Evolutionary conservation across 2,797 vertebrate species (phyloP).

Genomic region (Hafferia zeledoni): DNA sequence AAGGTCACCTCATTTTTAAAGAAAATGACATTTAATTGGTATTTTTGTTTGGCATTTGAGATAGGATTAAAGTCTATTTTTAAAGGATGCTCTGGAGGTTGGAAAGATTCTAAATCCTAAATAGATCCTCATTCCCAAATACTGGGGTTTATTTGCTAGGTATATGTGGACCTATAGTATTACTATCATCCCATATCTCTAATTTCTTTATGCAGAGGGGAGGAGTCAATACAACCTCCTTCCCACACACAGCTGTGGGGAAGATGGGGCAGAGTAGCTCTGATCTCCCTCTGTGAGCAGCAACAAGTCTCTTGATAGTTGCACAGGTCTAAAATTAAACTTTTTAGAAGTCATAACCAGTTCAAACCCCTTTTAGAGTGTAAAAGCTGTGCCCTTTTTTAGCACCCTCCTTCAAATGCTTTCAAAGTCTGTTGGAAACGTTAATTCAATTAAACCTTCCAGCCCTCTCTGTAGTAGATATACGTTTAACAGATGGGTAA

Average conservation of each 20-base stretch:
- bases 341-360: background rate
- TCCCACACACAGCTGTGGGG: background rate
- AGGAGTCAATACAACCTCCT: background rate
- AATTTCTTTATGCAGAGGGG: background rate
- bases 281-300: background rate
- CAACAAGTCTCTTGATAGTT: background rate
- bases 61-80: slow-evolving; percentile 17
- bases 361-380: background rate
- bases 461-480: background rate
- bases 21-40: slow-evolving; percentile 55
- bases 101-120: background rate
- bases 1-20: slow-evolving; percentile 46
- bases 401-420: slow-evolving; percentile 1
- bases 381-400: slow-evolving; percentile 5
- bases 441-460: slow-evolving; percentile 18
- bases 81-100: slow-evolving; percentile 13
- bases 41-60: slow-evolving; percentile 68
- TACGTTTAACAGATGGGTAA: slow-evolving; percentile 30
- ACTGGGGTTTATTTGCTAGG: background rate
- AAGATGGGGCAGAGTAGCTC: background rate
- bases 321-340: background rate
- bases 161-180: background rate
- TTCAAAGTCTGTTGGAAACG: slow-evolving; percentile 29
- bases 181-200: background rate
- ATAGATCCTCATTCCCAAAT: background rate